phyloP scores from a whole-genome alignment of 2,888 invertebrate genomes.

The Julus scandinavius region DNA sequence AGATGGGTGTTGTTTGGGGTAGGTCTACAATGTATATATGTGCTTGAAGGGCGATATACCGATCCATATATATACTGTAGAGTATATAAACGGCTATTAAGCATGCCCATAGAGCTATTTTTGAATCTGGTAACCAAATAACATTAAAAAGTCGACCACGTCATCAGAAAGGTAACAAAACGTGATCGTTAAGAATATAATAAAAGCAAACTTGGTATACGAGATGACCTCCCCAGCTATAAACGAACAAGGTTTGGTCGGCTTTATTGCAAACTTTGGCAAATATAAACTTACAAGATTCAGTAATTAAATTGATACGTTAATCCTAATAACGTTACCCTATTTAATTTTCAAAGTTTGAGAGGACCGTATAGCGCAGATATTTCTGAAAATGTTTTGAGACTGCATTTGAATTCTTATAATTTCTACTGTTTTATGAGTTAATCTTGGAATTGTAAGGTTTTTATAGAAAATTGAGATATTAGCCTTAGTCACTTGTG shows the following conservation, averaged over 20 bases:
- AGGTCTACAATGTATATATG: not conserved
- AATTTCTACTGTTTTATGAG: too few species aligned
- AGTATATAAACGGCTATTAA: not conserved
- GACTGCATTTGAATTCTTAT: too few species aligned
- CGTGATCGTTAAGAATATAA: slow-evolving; percentile 1
- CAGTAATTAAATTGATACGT: too few species aligned
- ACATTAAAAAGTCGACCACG: not conserved
- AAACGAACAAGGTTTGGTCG: not conserved
- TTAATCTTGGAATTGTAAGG: too few species aligned
- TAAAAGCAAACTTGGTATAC: not conserved
- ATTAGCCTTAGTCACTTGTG: too few species aligned
- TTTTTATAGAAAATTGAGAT: too few species aligned
- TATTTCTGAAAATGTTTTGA: too few species aligned
- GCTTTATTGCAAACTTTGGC: not conserved
- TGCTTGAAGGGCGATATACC: slow-evolving; percentile 18
- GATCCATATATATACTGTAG: not conserved
- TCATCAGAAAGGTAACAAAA: not conserved
- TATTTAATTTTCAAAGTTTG: too few species aligned
- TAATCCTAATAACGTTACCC: too few species aligned
- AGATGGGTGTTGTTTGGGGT: not conserved
- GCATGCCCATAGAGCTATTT: not conserved
- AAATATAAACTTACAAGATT: too few species aligned
- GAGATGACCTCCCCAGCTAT: not conserved
- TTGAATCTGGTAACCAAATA: too few species aligned
- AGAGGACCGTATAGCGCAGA: too few species aligned